phyloP scores from a whole-genome alignment of 2,113 vertebrate species.

The Mixornis gularis region DNA sequence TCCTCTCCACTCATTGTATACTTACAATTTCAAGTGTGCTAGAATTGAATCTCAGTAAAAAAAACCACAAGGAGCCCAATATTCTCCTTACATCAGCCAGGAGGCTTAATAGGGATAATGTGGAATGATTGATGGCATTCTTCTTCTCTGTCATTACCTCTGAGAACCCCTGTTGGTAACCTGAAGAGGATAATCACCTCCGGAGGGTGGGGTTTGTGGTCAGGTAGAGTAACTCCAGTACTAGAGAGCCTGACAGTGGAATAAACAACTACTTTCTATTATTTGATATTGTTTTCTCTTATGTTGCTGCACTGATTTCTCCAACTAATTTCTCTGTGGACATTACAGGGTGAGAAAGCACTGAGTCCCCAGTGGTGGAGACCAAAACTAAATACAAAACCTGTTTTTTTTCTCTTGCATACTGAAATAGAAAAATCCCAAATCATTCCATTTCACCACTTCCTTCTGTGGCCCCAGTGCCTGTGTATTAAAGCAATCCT shows the following conservation, averaged over 20 bases:
- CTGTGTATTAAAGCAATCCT: not conserved
- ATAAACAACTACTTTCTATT: not conserved
- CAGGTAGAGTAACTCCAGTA: not conserved
- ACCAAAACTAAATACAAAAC: not conserved
- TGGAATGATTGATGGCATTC: slow-evolving; percentile 9
- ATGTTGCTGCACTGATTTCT: not conserved
- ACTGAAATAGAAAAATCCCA: not conserved
- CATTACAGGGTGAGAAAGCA: not conserved
- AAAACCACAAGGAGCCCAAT: not conserved
- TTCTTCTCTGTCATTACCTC: not conserved
- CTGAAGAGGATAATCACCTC: not conserved
- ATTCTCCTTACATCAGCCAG: not conserved
- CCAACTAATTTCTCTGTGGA: not conserved
- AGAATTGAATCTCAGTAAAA: slow-evolving; percentile 37
- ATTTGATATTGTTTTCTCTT: not conserved
- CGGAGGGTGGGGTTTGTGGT: not conserved
- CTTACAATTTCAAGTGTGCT: slow-evolving; percentile 33
- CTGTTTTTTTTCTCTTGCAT: not conserved
- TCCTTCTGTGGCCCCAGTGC: not conserved
- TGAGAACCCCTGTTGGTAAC: not conserved
- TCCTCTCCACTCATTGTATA: not conserved
- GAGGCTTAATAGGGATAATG: not conserved
- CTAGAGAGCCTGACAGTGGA: not conserved
- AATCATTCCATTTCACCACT: not conserved
- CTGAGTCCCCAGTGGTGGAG: not conserved